A percentile compares a stretch with the other conserved stretches of the same genome.
These are phyloP conservation scores for Alethe castanea DNA, from an alignment of 2,113 vertebrate species.

Conservation along the genomic window DNA sequence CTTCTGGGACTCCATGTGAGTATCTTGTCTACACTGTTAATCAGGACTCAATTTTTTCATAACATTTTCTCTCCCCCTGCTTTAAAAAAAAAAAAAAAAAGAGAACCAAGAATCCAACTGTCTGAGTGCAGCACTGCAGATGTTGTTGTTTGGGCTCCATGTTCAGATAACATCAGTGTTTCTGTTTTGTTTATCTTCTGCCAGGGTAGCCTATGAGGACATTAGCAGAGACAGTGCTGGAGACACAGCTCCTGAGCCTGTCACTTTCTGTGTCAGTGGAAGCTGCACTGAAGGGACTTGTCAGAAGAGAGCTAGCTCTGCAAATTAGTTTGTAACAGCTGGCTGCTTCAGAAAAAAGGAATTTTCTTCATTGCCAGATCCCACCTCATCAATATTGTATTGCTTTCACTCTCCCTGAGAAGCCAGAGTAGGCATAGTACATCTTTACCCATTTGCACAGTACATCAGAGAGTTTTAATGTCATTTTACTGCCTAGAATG, in stretches of 20 bases:
- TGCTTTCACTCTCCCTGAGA: conserved; percentile 27
- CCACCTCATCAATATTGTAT: conserved; percentile 69
- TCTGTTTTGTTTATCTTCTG: neutral
- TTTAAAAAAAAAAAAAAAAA: neutral
- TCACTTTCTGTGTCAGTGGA: conserved; percentile 9
- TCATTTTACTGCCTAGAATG: neutral
- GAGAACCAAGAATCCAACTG: neutral
- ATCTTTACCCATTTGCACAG: conserved; percentile 50
- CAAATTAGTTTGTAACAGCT: conserved; percentile 48
- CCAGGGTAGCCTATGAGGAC: neutral
- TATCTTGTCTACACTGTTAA: neutral
- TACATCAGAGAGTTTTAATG: conserved; percentile 45
- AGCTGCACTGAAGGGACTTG: neutral
- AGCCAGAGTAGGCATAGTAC: conserved; percentile 33
- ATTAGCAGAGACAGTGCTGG: neutral
- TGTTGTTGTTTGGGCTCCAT: neutral
- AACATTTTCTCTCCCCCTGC: fast-evolving
- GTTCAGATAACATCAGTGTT: neutral
- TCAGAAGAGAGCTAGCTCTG: conserved; percentile 11
- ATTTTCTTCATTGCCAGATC: conserved; percentile 29
- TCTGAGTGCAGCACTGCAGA: neutral
- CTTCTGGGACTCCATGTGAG: neutral
- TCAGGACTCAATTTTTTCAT: neutral
- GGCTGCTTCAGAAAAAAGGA: conserved; percentile 41
- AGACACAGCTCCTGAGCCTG: neutral